These are phyloP conservation scores for Isurus oxyrinchus DNA, from an alignment of 2,113 vertebrate genomes.

Conservation along the genomic window DNA sequence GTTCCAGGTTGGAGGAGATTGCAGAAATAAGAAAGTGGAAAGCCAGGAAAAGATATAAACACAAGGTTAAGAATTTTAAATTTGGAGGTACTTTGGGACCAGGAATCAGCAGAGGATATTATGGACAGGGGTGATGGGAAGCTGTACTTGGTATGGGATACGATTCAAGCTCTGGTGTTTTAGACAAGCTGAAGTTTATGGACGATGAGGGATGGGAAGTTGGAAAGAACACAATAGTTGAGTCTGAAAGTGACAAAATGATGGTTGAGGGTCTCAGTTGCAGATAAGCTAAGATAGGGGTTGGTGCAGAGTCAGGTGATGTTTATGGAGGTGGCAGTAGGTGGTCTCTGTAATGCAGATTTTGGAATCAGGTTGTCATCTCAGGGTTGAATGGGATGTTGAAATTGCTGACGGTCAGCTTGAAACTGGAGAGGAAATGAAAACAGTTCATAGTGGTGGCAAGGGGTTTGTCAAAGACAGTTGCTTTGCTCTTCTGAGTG, in stretches of 20 bases:
- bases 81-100: too few species aligned
- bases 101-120: too few species aligned
- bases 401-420: not conserved
- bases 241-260: not conserved
- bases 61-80: too few species aligned
- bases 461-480: not conserved
- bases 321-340: not conserved
- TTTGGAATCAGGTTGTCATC: not conserved
- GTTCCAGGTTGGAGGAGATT: too few species aligned
- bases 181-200: not conserved
- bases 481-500: not conserved
- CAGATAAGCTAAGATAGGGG: not conserved
- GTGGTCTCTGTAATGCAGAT: not conserved
- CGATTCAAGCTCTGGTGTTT: not conserved
- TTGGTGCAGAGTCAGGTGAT: not conserved
- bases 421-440: not conserved
- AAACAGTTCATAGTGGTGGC: not conserved
- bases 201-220: not conserved
- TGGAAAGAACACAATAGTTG: not conserved
- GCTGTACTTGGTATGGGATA: not conserved
- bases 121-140: not conserved
- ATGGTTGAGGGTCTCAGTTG: not conserved
- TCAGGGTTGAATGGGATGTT: not conserved
- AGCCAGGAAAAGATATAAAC: too few species aligned
- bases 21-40: too few species aligned